Conservation (phyloP, 2,888 invertebrate species). For the Hypsopygia costalis region DNA sequence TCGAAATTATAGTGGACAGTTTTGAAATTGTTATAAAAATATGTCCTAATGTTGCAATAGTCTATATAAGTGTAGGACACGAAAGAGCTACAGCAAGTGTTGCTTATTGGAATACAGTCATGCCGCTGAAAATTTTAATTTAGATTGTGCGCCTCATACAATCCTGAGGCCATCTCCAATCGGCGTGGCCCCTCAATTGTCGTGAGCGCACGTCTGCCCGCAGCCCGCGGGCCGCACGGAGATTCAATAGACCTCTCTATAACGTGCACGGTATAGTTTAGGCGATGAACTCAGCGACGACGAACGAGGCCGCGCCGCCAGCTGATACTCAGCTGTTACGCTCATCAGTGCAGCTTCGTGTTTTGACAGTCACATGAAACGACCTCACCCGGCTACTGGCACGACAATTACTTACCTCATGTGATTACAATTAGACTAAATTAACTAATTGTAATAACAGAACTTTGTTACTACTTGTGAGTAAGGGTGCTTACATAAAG, state of each 20-base stretch:
- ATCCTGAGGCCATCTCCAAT: slow-evolving; percentile 44
- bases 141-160: slow-evolving; percentile 38
- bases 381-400: slow-evolving; percentile 31
- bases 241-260: slow-evolving; percentile 41
- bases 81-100: background rate
- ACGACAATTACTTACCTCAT: slow-evolving; percentile 33
- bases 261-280: slow-evolving; percentile 40
- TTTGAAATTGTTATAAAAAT: too few species aligned
- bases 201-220: slow-evolving; percentile 39
- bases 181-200: slow-evolving; percentile 56
- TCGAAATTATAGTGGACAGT: too few species aligned
- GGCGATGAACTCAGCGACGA: slow-evolving; percentile 59
- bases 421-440: background rate
- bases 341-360: slow-evolving; percentile 46
- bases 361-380: slow-evolving; percentile 37
- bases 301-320: slow-evolving; percentile 36
- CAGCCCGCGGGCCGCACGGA: slow-evolving; percentile 31
- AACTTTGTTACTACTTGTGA: slow-evolving; percentile 2
- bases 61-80: too few species aligned
- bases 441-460: slow-evolving; percentile 3
- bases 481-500: too few species aligned
- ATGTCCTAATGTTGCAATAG: too few species aligned
- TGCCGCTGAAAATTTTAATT: slow-evolving; percentile 36
- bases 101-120: slow-evolving; percentile 14
- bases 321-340: slow-evolving; percentile 63